These are phyloP conservation scores for Lasioglossum pauxillum DNA, from an alignment of 2,888 invertebrate genomes.

Conservation along the genomic window DNA sequence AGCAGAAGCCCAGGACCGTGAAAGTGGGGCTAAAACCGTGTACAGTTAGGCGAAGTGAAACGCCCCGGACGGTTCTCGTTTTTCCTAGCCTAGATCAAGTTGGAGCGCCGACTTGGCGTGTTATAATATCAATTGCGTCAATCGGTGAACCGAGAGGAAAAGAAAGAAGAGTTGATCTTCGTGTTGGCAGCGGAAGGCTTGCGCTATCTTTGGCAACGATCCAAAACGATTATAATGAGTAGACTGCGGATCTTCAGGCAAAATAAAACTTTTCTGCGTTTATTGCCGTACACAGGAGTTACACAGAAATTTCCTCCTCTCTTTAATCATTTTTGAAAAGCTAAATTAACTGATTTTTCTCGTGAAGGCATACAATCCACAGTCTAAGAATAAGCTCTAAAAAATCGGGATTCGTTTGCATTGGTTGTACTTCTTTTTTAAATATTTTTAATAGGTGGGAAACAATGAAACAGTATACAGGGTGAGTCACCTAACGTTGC, in stretches of 20 bases:
- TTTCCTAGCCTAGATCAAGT: neutral
- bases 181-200: neutral
- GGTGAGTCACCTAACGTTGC: too few species aligned
- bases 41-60: neutral
- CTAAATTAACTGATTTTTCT: too few species aligned
- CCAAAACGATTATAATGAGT: neutral
- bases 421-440: neutral
- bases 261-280: neutral
- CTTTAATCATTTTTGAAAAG: neutral
- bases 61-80: neutral
- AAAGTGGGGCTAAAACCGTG: neutral
- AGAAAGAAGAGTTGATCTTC: neutral
- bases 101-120: neutral
- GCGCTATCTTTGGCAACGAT: neutral
- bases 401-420: too few species aligned
- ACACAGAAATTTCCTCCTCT: neutral
- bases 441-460: neutral
- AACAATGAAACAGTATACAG: neutral
- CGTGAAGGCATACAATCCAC: rapidly evolving
- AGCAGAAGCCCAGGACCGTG: neutral
- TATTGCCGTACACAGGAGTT: neutral
- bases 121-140: neutral
- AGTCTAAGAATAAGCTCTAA: too few species aligned
- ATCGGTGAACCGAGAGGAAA: neutral
- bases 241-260: neutral